Evolutionary conservation across 2,888 invertebrate genomes (phyloP), one percentile per base, ranked within the genome.

Genomic region (Lobophora halterata): DNA sequence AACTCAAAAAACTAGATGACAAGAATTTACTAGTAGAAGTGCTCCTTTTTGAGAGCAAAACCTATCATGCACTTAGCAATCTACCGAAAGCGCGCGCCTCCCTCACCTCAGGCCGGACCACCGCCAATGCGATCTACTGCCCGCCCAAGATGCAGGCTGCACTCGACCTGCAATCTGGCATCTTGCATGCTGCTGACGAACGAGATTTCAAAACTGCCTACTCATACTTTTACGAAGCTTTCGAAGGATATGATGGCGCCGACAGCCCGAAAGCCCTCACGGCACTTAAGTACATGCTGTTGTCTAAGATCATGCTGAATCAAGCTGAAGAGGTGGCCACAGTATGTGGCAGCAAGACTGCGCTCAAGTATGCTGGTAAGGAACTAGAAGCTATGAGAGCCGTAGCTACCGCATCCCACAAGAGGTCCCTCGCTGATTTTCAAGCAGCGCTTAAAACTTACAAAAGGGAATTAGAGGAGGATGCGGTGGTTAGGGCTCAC

Each of bases 181-280:
- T 99, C 56, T 88, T 99, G 37, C 99, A 99, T 85, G 99, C 99
- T 5, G 99, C 99, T n/a, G 99, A 99, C 74, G 99, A 99, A 79
- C 93, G 96, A 61, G 99, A 99, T 74, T 99, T 99, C 79, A 99
- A 99, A 90, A 99, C 99, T 39, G 99, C 98, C 25, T 99, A 97
- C 86, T 99, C 99, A 36, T 99, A 99, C 75, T 99, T 99, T 76
- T 99, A 99, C 79, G 99, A 99, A 89, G 98, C 98, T 6, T 99
- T 99, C 79, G 99, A 99, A 88, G 97, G 98, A 56, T 98, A 97
- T 78, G 98, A 98, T 79, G 97, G 97, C 54, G 95, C 97, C 2
- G 97, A 97, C 61, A 94, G 93, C 65, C 91, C 92, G 2, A 97
- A 96, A 78, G 99, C 99, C 1, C 83, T 99, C 13, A 95, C 94